Evolutionary conservation across 1,140 invertebrate species (phyloP), one percentile per base, ranked within the genome.

Genomic region (Drosophila lowei): DNA sequence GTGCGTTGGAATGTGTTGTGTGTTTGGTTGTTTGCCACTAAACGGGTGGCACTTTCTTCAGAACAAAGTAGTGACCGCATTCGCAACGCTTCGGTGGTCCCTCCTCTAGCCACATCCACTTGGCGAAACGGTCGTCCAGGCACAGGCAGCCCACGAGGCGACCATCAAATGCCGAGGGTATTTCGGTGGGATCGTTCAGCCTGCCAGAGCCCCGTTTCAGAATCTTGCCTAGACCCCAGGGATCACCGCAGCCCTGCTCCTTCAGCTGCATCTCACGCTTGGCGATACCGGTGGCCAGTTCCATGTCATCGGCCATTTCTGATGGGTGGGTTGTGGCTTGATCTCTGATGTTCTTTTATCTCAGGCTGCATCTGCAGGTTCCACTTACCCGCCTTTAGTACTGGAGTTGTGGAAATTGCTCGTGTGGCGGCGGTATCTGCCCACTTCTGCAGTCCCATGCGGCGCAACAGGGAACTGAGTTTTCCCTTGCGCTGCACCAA

Each of bases 61-160:
- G 92, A 92, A 98, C 97, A 93, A 97, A 99, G 96, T 97, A 99
- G 91, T 98, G 94, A 15, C 98, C 98, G 92, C 98, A 99, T 84
- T 96, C 96, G 90, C 98, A 99, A 54, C 98, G 95, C 77, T 96
- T 96, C 6, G 97, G 95, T 62, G 94, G 93, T 7, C 96, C 98
- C 91, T 94, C 93, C 90, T 98, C 94, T 60, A 99, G 90, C 95
- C 97, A 97, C 95, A 99, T 98, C 96, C 96, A 99, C 78, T 95
- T 96, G 66, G 99, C 94, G 55, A 93, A 91, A 47, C 95, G 94
- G 13, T 96, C 93, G 77, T 98, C 98, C 91, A 97, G 96, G 92
- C 98, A 99, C 79, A 99, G 93, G 91, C 98, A 99, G 42, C 98
- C 98, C 78, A 99, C 94, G 50, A 99, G 93, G 73, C 98, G 94